Conservation (phyloP, 2,113 vertebrate genomes). For the Potamarius usumacintae region DNA sequence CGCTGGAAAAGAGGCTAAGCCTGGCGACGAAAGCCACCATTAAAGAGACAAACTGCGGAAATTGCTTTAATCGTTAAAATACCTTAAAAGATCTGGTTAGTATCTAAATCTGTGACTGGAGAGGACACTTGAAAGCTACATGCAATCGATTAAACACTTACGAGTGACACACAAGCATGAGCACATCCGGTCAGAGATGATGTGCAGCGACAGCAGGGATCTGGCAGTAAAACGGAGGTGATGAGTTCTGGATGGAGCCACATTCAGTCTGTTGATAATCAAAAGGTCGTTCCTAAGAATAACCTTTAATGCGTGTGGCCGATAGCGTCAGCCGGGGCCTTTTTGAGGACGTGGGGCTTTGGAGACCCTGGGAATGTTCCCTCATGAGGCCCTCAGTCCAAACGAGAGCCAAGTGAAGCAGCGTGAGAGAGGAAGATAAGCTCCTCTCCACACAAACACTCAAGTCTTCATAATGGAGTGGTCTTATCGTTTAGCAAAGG, state of each 20-base stretch:
- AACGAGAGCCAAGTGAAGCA: background rate
- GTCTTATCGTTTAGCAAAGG: slow-evolving; percentile 33
- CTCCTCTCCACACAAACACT: background rate
- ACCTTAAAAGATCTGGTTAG: slow-evolving; percentile 8
- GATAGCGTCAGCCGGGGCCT: slow-evolving; percentile 19
- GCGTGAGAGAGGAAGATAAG: slow-evolving; percentile 45
- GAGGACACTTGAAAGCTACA: background rate
- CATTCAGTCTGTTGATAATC: slow-evolving; percentile 12
- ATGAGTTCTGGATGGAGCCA: slow-evolving; percentile 6
- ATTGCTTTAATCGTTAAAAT: background rate
- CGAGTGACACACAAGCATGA: background rate
- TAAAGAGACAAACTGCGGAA: slow-evolving; percentile 7
- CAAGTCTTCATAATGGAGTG: background rate
- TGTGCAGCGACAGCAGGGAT: background rate
- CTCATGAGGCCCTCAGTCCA: background rate
- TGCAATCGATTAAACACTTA: slow-evolving; percentile 12
- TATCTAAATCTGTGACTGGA: background rate
- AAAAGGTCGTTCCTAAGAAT: slow-evolving; percentile 63
- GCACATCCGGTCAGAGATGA: background rate
- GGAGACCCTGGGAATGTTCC: background rate
- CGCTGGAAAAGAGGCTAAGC: background rate
- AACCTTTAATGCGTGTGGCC: slow-evolving; percentile 37
- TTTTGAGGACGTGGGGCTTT: slow-evolving; percentile 19
- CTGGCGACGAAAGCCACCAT: background rate
- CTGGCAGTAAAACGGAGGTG: background rate